Conservation (phyloP, 2,113 vertebrate genomes). For the Microtus montanus region DNA sequence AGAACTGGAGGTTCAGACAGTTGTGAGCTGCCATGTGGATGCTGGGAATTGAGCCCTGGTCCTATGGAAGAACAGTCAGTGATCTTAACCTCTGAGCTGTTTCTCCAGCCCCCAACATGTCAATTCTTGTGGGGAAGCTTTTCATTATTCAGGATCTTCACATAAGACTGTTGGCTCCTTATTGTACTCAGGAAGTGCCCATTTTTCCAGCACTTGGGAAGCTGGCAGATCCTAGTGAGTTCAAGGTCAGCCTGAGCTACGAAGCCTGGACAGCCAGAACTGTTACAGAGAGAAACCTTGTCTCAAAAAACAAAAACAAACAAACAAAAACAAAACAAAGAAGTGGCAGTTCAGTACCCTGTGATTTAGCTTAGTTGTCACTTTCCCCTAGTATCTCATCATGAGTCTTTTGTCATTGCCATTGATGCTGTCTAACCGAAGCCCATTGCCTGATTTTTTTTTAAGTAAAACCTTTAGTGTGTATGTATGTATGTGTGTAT, state of each 20-base stretch:
- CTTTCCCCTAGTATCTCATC: background rate
- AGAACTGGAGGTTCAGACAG: too few relatives aligned
- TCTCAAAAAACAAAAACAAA: too few relatives aligned
- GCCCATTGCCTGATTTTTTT: background rate
- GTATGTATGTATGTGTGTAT: background rate
- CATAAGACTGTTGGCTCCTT: slow-evolving; percentile 34
- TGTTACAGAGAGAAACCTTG: too few relatives aligned
- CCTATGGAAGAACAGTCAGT: too few relatives aligned
- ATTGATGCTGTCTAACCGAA: background rate
- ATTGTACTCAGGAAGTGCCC: background rate
- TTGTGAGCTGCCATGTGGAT: too few relatives aligned
- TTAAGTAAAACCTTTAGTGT: background rate
- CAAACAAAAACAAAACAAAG: background rate
- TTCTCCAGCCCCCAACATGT: background rate
- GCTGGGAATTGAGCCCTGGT: too few relatives aligned
- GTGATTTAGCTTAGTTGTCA: background rate
- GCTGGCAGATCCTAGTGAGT: too few relatives aligned
- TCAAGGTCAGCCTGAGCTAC: too few relatives aligned
- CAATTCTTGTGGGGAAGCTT: background rate
- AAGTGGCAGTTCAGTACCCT: background rate
- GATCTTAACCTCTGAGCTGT: too few relatives aligned
- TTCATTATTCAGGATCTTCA: slow-evolving; percentile 26
- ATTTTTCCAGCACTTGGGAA: too few relatives aligned
- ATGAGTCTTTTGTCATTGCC: background rate
- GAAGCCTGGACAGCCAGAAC: too few relatives aligned